Conservation (phyloP, 2,113 vertebrate species). For the Haplotaxodon microlepis region DNA sequence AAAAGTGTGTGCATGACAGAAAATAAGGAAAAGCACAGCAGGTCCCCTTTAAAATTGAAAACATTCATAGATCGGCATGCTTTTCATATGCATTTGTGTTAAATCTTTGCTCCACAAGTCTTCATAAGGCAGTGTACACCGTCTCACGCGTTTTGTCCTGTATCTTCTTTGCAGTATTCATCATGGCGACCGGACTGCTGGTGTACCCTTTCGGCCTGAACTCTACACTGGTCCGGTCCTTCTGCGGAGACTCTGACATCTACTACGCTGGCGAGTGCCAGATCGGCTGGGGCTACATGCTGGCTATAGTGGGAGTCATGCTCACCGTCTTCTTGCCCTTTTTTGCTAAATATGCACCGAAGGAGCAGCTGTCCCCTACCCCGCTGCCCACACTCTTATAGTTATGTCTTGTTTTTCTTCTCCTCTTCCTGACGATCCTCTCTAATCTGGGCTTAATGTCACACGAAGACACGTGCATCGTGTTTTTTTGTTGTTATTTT, state of each 20-base stretch:
- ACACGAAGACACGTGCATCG: constrained; percentile 38
- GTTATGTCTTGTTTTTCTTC: constrained; percentile 3
- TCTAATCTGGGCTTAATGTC: constrained; percentile 25
- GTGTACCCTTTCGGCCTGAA: constrained; percentile 89
- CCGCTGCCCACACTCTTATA: constrained; percentile 91
- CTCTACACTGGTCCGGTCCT: constrained; percentile 82
- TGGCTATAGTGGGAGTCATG: constrained; percentile 91
- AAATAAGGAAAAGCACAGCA: not conserved
- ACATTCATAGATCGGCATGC: not conserved
- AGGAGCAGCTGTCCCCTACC: constrained; percentile 87
- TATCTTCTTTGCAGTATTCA: constrained; percentile 77
- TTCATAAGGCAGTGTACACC: not conserved
- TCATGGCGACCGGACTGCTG: constrained; percentile 88
- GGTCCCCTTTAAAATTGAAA: not conserved
- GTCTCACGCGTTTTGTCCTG: not conserved
- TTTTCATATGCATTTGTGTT: not conserved
- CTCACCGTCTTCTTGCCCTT: constrained; percentile 91
- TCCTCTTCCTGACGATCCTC: not conserved
- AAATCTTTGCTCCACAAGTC: not conserved
- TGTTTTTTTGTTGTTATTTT: constrained; percentile 5
- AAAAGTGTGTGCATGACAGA: not conserved
- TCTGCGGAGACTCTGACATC: constrained; percentile 84
- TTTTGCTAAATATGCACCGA: constrained; percentile 93
- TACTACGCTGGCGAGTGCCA: constrained; percentile 89
- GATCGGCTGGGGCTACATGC: constrained; percentile 92